phyloP scores from a whole-genome alignment of 2,113 vertebrate genomes.

The Rhadina sibilatrix region DNA sequence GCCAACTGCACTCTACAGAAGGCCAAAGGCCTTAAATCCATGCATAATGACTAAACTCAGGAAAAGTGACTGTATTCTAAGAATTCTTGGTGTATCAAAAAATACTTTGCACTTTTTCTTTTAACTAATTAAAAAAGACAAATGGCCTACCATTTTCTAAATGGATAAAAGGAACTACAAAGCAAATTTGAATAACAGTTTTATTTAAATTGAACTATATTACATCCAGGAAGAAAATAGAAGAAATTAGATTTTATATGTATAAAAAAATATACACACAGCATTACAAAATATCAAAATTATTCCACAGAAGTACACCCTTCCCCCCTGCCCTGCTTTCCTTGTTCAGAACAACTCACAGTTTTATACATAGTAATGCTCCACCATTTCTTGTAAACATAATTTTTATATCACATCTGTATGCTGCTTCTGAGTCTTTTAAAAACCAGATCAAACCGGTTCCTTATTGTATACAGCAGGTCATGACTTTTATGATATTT shows the following conservation, averaged over 20 bases:
- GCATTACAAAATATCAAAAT: background rate
- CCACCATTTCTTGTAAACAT: background rate
- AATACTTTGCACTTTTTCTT: background rate
- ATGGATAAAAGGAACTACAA: background rate
- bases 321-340: fast-evolving
- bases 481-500: background rate
- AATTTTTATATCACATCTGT: background rate
- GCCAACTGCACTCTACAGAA: background rate
- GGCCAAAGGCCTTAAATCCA: background rate
- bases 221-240: background rate
- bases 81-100: background rate
- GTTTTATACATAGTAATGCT: background rate
- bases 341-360: background rate
- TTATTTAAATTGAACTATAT: background rate
- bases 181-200: background rate
- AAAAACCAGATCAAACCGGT: background rate
- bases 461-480: background rate
- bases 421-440: background rate
- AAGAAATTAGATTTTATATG: background rate
- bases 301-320: background rate
- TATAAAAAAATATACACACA: background rate
- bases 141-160: background rate
- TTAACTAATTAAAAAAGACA: background rate
- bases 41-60: background rate
- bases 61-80: background rate